Conservation (phyloP, 2,797 vertebrate species). For the Sternarchorhynchus goeldii region DNA sequence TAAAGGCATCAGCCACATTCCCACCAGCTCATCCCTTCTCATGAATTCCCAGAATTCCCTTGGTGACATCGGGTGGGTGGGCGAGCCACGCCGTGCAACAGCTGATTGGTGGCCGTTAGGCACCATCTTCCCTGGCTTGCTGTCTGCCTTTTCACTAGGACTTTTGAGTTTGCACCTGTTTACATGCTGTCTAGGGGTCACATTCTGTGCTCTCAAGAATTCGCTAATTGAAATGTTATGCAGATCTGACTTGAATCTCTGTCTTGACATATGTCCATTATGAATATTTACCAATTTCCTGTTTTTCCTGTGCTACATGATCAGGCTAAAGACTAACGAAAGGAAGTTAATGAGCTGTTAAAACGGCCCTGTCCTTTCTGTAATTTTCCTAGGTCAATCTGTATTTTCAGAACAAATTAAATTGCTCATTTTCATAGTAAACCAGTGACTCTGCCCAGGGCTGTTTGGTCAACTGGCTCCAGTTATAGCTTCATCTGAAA, state of each 20-base stretch:
- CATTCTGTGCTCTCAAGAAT: not conserved
- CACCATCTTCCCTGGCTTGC: not conserved
- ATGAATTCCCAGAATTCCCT: slow-evolving; percentile 65
- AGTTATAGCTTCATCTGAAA: too few relatives aligned
- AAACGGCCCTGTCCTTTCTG: not conserved
- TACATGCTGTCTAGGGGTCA: not conserved
- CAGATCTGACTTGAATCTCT: not conserved
- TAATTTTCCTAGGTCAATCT: not conserved
- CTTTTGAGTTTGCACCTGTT: slow-evolving; percentile 20
- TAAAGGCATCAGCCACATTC: slow-evolving; percentile 24
- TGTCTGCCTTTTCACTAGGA: not conserved
- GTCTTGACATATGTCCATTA: not conserved
- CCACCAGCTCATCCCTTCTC: slow-evolving; percentile 58
- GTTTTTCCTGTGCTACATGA: not conserved
- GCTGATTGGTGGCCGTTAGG: slow-evolving; percentile 56
- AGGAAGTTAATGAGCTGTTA: not conserved
- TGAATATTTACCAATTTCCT: not conserved
- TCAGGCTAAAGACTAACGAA: slow-evolving; percentile 1
- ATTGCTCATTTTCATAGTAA: not conserved
- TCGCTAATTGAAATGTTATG: slow-evolving; percentile 12
- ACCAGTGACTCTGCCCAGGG: not conserved
- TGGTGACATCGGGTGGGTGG: not conserved
- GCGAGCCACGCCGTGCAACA: slow-evolving; percentile 47
- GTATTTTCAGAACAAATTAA: not conserved
- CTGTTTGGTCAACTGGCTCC: too few relatives aligned